Base-by-base conservation (phyloP, 1,140 invertebrate genomes). In the Listronotus bonariensis region DNA sequence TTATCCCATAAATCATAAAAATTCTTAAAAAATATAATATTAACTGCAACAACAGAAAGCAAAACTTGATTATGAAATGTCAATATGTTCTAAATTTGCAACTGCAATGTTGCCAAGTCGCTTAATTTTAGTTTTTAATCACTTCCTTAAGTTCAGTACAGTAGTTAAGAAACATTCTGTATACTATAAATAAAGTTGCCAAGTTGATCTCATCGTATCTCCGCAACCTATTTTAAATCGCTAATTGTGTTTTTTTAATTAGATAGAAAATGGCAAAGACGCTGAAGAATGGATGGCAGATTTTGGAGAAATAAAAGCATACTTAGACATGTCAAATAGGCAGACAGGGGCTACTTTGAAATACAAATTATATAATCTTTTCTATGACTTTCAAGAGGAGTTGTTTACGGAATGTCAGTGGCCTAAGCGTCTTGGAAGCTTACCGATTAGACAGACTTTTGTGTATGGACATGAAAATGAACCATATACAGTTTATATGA, bases 401-500 rank as follows among this genome's bases (percentile, higher is more conserved):
- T 73, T 87, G 0, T 80, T 89, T 63, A 67, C 58, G 3, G 82
- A 86, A 0, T 91, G 89, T 64, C 78, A 82, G 11, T 79, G 83
- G n/a, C 76, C 85, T 0, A 71, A 78, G 17, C 83, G 83, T 53
- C 72, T 86, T 0, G 84, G 78, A 0, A 79, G 85, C 54, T 73
- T 84, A 18, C 89, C 89, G 0, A 74, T 90, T 1, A 76, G 86
- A 78, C 86, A 92, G 68, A 81, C 87, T 64, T 80, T 87, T 5
- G 79, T 94, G 11, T 93, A 86, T 77, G 92, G 92, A 10, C 76
- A 72, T 0, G 74, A 78, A 45, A 80, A 92, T 46, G 82, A 86
- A 3, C 85, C 85, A 41, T 90, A 88, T 73, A 83, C 85, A 0
- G 82, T 85, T 32, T 94, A 90, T 75, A 89, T 93, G 84, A 88